Percentiles rank a stretch among this genome's conserved stretches.
Conservation (phyloP, 2,113 vertebrate genomes). For the Hoplias malabaricus region DNA sequence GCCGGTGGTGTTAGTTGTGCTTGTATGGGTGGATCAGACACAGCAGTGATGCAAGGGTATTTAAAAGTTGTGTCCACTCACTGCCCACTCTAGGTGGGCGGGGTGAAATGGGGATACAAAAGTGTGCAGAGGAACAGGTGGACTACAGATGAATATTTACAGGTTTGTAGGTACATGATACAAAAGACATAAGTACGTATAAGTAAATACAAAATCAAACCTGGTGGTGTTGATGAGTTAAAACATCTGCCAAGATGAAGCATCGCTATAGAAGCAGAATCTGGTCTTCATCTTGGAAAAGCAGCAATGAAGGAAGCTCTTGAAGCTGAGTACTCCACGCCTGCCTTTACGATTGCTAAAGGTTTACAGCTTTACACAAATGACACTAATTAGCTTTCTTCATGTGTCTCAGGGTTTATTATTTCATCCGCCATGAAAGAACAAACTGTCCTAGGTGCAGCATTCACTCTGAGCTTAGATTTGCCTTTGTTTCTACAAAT, state of each 20-base stretch:
- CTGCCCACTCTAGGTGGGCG: too few species aligned
- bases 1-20: too few species aligned
- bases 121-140: too few species aligned
- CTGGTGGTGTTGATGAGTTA: background rate
- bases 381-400: background rate
- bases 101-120: too few species aligned
- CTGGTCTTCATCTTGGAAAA: background rate
- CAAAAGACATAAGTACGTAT: too few species aligned
- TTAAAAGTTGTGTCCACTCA: too few species aligned
- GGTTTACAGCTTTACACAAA: constrained; percentile 5
- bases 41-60: too few species aligned
- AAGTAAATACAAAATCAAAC: too few species aligned
- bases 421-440: background rate
- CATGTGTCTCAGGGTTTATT: background rate
- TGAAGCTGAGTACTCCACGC: background rate
- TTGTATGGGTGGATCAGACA: too few species aligned
- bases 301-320: background rate
- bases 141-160: too few species aligned
- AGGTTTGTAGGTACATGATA: too few species aligned
- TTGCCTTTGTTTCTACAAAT: constrained; percentile 6
- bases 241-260: background rate
- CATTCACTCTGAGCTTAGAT: background rate
- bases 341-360: background rate
- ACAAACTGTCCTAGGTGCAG: background rate
- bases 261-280: background rate